phyloP scores from a whole-genome alignment of 1,140 invertebrate genomes.

The Drosophila murphyi region DNA sequence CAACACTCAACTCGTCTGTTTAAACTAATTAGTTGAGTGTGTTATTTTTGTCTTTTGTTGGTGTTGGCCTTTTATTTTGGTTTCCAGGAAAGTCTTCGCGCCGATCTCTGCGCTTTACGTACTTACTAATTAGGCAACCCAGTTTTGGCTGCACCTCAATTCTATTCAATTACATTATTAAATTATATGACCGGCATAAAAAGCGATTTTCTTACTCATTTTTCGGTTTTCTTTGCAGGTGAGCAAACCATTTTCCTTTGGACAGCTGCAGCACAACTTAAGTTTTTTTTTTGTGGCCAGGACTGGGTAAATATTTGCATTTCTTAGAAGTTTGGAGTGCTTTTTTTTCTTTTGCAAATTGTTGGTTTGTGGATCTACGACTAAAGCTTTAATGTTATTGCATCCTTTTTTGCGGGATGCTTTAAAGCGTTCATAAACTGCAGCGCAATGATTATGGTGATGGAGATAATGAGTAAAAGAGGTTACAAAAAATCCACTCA shows the following conservation, averaged over 20 bases:
- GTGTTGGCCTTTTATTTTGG: not conserved
- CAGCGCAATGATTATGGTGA: conserved; percentile 1
- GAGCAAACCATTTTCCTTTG: conserved; percentile 48
- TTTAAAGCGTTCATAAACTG: not conserved
- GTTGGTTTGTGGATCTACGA: conserved; percentile 18
- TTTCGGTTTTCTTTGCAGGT: conserved; percentile 62
- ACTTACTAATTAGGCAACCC: conserved; percentile 54
- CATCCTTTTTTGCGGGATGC: conserved; percentile 7
- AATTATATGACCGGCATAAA: conserved; percentile 43
- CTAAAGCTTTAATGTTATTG: conserved; percentile 33
- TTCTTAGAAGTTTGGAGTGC: conserved; percentile 40
- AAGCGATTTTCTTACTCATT: conserved; percentile 45
- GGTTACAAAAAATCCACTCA: not conserved
- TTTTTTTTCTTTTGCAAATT: conserved; percentile 44
- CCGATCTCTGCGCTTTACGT: conserved; percentile 7
- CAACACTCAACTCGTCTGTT: conserved; percentile 27
- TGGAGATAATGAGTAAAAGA: conserved; percentile 2
- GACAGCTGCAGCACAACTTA: conserved; percentile 31
- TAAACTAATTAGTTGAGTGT: conserved; percentile 66
- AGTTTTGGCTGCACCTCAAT: conserved; percentile 28
- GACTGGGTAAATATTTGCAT: conserved; percentile 57
- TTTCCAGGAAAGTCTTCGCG: conserved; percentile 23
- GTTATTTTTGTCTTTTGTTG: conserved; percentile 34
- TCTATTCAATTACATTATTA: conserved; percentile 31
- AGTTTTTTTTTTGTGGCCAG: not conserved